phyloP scores from a whole-genome alignment of 2,797 vertebrate genomes.

The Zonotrichia albicollis region DNA sequence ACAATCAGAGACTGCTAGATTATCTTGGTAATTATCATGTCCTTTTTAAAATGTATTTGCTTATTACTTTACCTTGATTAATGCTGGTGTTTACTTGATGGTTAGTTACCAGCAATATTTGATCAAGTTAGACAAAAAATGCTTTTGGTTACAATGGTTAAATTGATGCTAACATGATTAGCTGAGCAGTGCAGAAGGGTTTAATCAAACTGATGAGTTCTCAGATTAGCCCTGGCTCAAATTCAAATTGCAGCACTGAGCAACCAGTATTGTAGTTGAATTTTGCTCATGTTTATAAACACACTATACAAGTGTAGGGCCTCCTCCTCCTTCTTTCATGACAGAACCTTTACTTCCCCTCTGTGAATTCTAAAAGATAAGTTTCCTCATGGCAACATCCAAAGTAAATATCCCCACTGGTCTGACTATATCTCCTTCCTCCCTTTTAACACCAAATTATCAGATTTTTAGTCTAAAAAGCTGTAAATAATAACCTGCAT shows the following conservation, averaged over 20 bases:
- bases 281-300: slow-evolving; percentile 45
- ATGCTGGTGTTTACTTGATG: slow-evolving; percentile 5
- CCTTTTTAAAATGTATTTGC: not conserved
- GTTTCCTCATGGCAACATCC: not conserved
- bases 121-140: slow-evolving; percentile 44
- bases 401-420: not conserved
- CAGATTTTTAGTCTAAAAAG: not conserved
- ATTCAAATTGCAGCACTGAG: slow-evolving; percentile 19
- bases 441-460: not conserved
- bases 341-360: not conserved
- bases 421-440: not conserved
- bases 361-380: not conserved
- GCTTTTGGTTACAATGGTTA: not conserved
- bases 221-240: slow-evolving; percentile 33
- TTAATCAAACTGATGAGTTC: slow-evolving; percentile 51
- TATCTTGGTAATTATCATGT: not conserved
- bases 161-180: not conserved
- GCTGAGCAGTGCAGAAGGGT: not conserved
- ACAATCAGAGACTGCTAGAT: not conserved
- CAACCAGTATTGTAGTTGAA: slow-evolving; percentile 13
- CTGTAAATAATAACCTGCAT: not conserved
- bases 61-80: slow-evolving; percentile 25
- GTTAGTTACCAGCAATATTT: slow-evolving; percentile 34
- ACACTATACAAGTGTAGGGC: not conserved
- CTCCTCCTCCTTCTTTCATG: not conserved